phyloP scores from a whole-genome alignment of 2,888 invertebrate species.

The Pardosa pseudoannulata region DNA sequence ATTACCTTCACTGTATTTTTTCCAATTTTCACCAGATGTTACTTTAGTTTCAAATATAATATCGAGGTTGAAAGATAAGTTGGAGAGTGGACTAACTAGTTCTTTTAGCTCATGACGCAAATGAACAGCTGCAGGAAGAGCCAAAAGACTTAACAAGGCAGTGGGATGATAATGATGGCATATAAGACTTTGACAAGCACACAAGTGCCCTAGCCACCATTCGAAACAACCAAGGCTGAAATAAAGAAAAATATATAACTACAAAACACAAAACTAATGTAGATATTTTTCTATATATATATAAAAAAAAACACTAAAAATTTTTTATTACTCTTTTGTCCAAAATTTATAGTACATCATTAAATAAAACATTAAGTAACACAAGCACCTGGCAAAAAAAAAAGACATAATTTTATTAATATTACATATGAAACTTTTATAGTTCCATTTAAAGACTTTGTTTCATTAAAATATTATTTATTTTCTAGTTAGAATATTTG shows the following conservation, averaged over 20 bases:
- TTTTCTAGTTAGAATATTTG: too few species aligned
- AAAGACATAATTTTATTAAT: too few species aligned
- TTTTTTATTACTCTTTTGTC: too few species aligned
- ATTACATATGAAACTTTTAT: too few species aligned
- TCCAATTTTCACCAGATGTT: conserved; percentile 52
- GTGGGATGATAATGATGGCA: conserved; percentile 68
- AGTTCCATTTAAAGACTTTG: too few species aligned
- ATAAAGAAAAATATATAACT: neutral
- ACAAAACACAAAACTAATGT: neutral
- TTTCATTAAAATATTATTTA: too few species aligned
- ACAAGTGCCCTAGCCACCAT: conserved; percentile 72
- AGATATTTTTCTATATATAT: too few species aligned
- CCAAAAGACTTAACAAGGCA: conserved; percentile 64
- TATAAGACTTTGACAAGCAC: conserved; percentile 63
- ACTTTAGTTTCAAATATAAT: conserved; percentile 83
- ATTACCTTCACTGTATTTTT: conserved; percentile 41
- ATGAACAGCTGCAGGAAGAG: conserved; percentile 61
- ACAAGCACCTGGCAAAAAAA: too few species aligned
- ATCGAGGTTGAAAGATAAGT: conserved; percentile 88
- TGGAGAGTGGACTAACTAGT: conserved; percentile 82
- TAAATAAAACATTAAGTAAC: too few species aligned
- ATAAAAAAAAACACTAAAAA: too few species aligned
- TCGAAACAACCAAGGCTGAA: conserved; percentile 72
- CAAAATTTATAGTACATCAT: too few species aligned
- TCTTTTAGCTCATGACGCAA: conserved; percentile 84